Conservation (phyloP, 2,797 vertebrate species). For the Peromyscus aztecus region DNA sequence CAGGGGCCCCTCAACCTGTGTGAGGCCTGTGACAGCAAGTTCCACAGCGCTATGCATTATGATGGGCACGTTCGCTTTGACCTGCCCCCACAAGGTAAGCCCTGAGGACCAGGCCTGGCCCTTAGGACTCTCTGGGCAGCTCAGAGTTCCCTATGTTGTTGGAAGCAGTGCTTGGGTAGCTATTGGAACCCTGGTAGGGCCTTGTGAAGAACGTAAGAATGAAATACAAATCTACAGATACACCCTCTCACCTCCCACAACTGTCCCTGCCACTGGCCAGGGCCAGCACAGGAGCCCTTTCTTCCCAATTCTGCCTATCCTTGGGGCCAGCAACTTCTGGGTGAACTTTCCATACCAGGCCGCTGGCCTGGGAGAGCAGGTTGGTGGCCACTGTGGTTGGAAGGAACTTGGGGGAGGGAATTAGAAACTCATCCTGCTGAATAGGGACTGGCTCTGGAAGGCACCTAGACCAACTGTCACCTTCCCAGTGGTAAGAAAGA, state of each 20-base stretch:
- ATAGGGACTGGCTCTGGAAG: background rate
- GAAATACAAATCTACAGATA: accelerated
- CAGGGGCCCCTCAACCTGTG: slow-evolving; percentile 93
- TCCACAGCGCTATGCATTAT: slow-evolving; percentile 94
- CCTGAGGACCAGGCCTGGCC: accelerated
- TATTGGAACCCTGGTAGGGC: background rate
- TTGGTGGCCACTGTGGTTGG: background rate
- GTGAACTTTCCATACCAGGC: background rate
- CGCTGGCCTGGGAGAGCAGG: background rate
- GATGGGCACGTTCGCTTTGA: slow-evolving; percentile 95
- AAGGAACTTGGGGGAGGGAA: slow-evolving; percentile 2
- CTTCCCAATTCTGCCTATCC: background rate
- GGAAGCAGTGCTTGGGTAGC: background rate
- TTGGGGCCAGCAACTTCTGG: background rate
- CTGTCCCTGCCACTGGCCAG: too few relatives aligned
- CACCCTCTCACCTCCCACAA: background rate
- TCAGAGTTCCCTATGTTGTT: too few relatives aligned
- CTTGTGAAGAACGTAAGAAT: background rate
- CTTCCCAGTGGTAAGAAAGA: background rate
- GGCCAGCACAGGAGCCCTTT: background rate
- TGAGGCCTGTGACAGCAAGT: slow-evolving; percentile 93
- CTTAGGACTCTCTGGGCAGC: accelerated
- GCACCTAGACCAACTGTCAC: too few relatives aligned
- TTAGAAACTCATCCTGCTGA: background rate
- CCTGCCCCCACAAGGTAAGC: slow-evolving; percentile 93